Percentiles rank a stretch among this genome's conserved stretches.
These are phyloP conservation scores for Empidonax traillii DNA, from an alignment of 2,113 vertebrate genomes.

Conservation along the genomic window DNA sequence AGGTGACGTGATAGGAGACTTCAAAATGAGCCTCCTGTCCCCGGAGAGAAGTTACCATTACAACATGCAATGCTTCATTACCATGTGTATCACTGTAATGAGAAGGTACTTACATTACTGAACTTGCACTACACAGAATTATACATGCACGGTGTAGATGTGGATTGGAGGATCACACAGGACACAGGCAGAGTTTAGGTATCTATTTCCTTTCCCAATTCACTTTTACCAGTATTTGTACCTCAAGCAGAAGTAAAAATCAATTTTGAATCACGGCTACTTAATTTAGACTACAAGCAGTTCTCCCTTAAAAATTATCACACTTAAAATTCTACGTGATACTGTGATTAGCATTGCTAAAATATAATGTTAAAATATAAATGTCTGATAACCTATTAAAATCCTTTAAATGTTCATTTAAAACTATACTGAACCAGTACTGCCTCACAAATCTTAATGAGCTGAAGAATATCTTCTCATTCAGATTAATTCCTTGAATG, in stretches of 20 bases:
- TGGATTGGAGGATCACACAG: neutral
- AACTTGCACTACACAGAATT: neutral
- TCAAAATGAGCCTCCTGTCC: slow-evolving; percentile 5
- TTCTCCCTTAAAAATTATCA: neutral
- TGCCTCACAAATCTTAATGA: slow-evolving; percentile 57
- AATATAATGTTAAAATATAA: slow-evolving; percentile 1
- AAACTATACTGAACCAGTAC: slow-evolving; percentile 6
- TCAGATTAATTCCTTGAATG: slow-evolving; percentile 38
- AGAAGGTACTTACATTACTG: neutral
- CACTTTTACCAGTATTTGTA: neutral
- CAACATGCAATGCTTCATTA: slow-evolving; percentile 44
- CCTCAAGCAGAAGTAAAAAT: neutral
- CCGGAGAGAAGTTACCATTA: slow-evolving; percentile 9
- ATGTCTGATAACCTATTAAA: slow-evolving; percentile 44
- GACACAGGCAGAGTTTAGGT: neutral
- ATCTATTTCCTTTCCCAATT: neutral
- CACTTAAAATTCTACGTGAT: neutral
- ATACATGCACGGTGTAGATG: neutral
- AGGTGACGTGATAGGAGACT: neutral
- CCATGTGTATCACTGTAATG: slow-evolving; percentile 40
- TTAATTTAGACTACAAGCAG: neutral
- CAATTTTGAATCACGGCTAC: neutral
- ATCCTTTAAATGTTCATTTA: slow-evolving; percentile 40
- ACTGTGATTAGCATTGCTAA: neutral
- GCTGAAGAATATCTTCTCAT: slow-evolving; percentile 41